Evolutionary conservation across 2,888 invertebrate species (phyloP), one percentile per base, ranked within the genome.

Genomic region (Sylvicola cinctus): DNA sequence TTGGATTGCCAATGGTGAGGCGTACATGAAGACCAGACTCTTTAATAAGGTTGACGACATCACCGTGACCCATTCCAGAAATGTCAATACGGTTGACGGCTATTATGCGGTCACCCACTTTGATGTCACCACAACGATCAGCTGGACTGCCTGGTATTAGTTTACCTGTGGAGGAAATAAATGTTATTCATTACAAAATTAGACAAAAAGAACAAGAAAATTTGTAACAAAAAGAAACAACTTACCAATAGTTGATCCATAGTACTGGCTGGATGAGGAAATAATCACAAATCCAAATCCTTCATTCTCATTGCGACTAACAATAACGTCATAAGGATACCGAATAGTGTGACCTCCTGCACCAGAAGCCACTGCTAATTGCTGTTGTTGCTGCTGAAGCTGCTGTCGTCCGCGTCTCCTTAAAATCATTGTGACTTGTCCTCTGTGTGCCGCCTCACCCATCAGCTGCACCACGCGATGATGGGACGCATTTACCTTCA

Each of bases 211-310:
- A 29, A 36, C 31, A 4, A 35, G 16, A 30, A 34, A 35, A 27
- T 36, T 17, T 31, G 15, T 20, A 23, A 31, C 33, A 12, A 16
- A 35, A 20, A 8, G 20, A 26, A 29, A 20, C 8, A 12, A 32
- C 42, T 37, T 53, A 74, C 90, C 90, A 43, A 91, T 90, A 16
- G 87, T 87, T 2, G 80, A 80, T 17, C 81, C 80, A 40, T 57
- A 53, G 58, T 66, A 41, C 60, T 69, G 44, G 78, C 85, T 87
- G 3, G 88, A 83, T 4, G 88, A 88, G 0, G 95, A 93, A 46
- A 96, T 95, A 44, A 98, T 93, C 32, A 96, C 95, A 58, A 98
- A 98, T 10, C 98, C 98, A 55, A 98, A 98, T 4, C 96, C 96
- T 58, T 98, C 96, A 42, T 78, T 84, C 49, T 93, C 91, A 52